phyloP scores from a whole-genome alignment of 2,113 vertebrate species.

The Danionella cerebrum region DNA sequence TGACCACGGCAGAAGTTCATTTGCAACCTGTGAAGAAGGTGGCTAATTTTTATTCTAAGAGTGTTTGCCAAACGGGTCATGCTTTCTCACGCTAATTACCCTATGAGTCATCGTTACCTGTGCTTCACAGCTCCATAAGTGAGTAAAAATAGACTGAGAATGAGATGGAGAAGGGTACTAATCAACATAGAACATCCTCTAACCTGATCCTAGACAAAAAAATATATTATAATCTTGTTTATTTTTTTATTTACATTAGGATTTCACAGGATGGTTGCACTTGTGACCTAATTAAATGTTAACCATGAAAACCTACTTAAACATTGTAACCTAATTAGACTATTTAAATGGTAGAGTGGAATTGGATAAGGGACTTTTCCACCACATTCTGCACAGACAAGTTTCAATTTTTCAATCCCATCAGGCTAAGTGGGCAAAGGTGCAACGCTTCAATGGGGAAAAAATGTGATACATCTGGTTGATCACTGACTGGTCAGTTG shows the following conservation, averaged over 20 bases:
- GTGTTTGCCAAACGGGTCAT: conserved; percentile 14
- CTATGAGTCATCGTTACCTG: conserved; percentile 42
- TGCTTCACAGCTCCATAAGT: background rate
- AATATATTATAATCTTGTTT: background rate
- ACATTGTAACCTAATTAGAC: background rate
- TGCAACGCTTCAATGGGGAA: too few relatives aligned
- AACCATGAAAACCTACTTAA: too few relatives aligned
- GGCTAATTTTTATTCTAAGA: conserved; percentile 35
- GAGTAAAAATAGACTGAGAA: conserved; percentile 20
- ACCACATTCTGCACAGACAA: too few relatives aligned
- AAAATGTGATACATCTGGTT: too few relatives aligned
- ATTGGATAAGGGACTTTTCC: too few relatives aligned
- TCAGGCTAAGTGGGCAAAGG: too few relatives aligned
- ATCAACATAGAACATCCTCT: background rate
- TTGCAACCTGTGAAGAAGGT: conserved; percentile 36
- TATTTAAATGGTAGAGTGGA: too few relatives aligned
- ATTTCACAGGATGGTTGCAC: background rate
- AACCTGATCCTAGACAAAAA: background rate
- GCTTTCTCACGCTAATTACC: conserved; percentile 40
- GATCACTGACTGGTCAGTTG: too few relatives aligned
- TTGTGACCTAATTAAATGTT: too few relatives aligned
- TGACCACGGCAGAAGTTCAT: conserved; percentile 19
- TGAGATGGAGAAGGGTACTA: background rate
- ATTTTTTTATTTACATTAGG: background rate
- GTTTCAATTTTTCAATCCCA: too few relatives aligned